phyloP scores from a whole-genome alignment of 2,113 vertebrate species.

The Rhabdomys dilectus region DNA sequence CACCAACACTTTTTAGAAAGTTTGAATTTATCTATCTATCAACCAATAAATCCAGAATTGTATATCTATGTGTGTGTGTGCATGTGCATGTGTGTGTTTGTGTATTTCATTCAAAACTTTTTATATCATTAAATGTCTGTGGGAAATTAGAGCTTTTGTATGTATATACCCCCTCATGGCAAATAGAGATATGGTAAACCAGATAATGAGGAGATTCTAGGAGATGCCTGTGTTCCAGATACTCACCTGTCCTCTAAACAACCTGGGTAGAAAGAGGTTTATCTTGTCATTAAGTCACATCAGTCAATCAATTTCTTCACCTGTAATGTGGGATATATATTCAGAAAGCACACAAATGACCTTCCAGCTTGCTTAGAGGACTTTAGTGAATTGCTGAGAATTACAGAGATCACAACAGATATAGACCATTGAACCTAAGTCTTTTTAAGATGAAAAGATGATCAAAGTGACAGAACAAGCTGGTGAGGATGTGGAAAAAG shows the following conservation, averaged over 20 bases:
- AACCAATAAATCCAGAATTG: not conserved
- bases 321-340: not conserved
- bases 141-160: not conserved
- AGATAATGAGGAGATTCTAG: not conserved
- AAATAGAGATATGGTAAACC: not conserved
- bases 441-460: not conserved
- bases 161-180: not conserved
- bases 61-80: not conserved
- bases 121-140: not conserved
- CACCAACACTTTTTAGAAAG: not conserved
- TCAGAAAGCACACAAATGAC: not conserved
- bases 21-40: constrained; percentile 43
- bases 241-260: not conserved
- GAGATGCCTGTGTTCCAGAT: not conserved
- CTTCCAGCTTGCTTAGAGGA: not conserved
- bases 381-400: not conserved
- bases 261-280: not conserved
- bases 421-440: not conserved
- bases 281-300: not conserved
- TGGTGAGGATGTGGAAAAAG: too few relatives aligned
- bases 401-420: not conserved
- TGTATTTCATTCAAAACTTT: constrained; percentile 38
- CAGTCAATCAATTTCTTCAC: not conserved
- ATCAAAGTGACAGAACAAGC: not conserved
- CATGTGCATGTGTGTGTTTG: not conserved